Evolutionary conservation across 1,140 invertebrate genomes (phyloP).

Genomic region (Helicoverpa armigera): DNA sequence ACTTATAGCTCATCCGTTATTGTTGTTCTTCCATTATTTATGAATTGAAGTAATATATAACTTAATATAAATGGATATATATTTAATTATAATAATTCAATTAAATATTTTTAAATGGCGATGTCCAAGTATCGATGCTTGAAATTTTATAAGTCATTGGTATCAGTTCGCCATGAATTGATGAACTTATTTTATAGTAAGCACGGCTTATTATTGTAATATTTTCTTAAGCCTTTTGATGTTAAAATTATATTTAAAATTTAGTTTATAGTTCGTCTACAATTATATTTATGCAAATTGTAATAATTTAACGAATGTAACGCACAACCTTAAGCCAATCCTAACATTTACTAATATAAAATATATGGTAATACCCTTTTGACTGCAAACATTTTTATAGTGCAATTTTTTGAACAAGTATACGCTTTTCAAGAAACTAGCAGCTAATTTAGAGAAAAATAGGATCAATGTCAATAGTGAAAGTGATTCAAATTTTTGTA

Average conservation of each 20-base stretch:
- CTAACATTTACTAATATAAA: constrained; percentile 53
- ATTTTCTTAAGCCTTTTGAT: constrained; percentile 38
- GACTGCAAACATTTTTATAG: constrained; percentile 56
- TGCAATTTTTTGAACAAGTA: constrained; percentile 51
- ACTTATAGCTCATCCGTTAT: constrained; percentile 51
- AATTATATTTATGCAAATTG: constrained; percentile 47
- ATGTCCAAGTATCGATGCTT: constrained; percentile 32
- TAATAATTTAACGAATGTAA: constrained; percentile 63
- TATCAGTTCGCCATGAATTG: neutral
- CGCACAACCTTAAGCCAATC: constrained; percentile 68
- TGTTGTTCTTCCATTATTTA: constrained; percentile 53
- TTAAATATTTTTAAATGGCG: constrained; percentile 23
- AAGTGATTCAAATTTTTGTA: constrained; percentile 23
- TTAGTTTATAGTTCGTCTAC: constrained; percentile 46
- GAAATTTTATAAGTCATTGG: neutral
- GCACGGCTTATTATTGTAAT: constrained; percentile 17
- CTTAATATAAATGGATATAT: constrained; percentile 29
- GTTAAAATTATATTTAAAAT: constrained; percentile 31
- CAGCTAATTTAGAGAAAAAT: constrained; percentile 9
- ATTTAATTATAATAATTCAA: constrained; percentile 25
- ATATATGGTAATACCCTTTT: constrained; percentile 47
- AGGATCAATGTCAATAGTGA: constrained; percentile 7
- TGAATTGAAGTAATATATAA: constrained; percentile 14
- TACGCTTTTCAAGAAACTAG: constrained; percentile 48
- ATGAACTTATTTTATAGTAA: constrained; percentile 15